Percentiles rank a stretch among this genome's conserved stretches.
Conservation (phyloP, 2,888 invertebrate species). For the Calliscelio sp. region DNA sequence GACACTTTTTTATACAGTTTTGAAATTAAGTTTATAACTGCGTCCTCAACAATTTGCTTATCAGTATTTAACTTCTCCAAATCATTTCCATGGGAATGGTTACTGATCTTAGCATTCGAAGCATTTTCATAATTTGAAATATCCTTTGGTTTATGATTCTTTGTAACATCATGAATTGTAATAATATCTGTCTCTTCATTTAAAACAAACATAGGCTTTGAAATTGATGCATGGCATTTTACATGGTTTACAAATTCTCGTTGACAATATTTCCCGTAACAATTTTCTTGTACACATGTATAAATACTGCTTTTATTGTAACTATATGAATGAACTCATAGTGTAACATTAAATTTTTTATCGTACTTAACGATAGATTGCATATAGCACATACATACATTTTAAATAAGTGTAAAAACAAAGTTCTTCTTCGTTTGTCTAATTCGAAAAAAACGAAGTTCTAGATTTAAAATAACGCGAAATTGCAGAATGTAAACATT, state of each 20-base stretch:
- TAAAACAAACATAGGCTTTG: background rate
- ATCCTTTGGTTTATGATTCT: background rate
- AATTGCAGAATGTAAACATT: no score
- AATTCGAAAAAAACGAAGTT: no score
- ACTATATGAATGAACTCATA: conserved; percentile 8
- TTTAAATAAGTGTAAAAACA: no score
- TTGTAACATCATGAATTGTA: background rate
- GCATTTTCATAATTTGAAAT: background rate
- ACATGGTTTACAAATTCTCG: conserved; percentile 16
- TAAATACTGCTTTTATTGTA: conserved; percentile 12
- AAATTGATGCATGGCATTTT: background rate
- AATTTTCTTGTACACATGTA: conserved; percentile 4
- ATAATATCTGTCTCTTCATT: background rate
- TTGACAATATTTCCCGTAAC: conserved; percentile 15
- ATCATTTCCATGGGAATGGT: background rate
- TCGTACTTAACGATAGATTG: background rate
- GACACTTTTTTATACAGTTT: background rate
- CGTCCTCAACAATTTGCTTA: background rate
- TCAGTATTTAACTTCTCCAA: background rate
- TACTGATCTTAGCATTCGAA: background rate
- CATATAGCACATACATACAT: conserved; percentile 22
- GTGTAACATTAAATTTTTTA: conserved; percentile 11
- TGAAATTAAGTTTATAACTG: background rate
- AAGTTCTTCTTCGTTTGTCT: no score
- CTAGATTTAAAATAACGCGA: no score